A percentile compares a stretch with the other conserved stretches of the same genome.
Conservation (phyloP, 1,140 invertebrate species). For the Drosophila quadrilineata region DNA sequence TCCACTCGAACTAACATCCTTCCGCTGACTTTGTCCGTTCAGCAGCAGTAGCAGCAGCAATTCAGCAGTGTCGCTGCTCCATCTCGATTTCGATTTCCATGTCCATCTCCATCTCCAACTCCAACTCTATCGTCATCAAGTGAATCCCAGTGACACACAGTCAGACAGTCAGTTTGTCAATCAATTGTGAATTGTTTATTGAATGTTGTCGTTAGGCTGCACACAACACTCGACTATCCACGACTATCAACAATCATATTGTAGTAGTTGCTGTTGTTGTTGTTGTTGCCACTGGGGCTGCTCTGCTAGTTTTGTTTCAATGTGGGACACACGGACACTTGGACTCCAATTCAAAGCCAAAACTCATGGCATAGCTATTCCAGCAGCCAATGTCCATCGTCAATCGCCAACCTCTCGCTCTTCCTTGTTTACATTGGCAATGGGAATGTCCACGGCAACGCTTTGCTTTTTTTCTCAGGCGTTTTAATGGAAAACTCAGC, state of each 20-base stretch:
- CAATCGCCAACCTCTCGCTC: slow-evolving; percentile 13
- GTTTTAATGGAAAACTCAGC: slow-evolving; percentile 45
- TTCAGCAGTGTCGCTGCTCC: slow-evolving; percentile 28
- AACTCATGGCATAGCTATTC: background rate
- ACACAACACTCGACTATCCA: slow-evolving; percentile 59
- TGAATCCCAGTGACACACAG: slow-evolving; percentile 56
- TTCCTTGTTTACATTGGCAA: slow-evolving; percentile 37
- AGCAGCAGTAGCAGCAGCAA: slow-evolving; percentile 50
- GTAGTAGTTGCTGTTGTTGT: slow-evolving; percentile 30
- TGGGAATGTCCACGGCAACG: slow-evolving; percentile 12
- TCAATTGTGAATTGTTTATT: slow-evolving; percentile 80
- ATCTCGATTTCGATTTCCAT: no score
- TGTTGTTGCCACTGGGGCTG: background rate
- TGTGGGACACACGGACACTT: slow-evolving; percentile 1
- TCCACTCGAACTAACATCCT: slow-evolving; percentile 76
- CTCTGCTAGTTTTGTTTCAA: slow-evolving; percentile 35
- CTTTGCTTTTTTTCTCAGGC: slow-evolving; percentile 12
- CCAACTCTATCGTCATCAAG: slow-evolving; percentile 31
- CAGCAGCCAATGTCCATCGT: background rate
- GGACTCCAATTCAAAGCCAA: slow-evolving; percentile 10
- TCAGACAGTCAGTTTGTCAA: slow-evolving; percentile 68
- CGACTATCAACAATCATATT: slow-evolving; percentile 34
- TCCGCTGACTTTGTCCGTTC: slow-evolving; percentile 75
- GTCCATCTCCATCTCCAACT: slow-evolving; percentile 19
- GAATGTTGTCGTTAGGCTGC: slow-evolving; percentile 76